These are phyloP conservation scores for Cephus rjabovi DNA, from an alignment of 2,888 invertebrate species.

Conservation along the genomic window DNA sequence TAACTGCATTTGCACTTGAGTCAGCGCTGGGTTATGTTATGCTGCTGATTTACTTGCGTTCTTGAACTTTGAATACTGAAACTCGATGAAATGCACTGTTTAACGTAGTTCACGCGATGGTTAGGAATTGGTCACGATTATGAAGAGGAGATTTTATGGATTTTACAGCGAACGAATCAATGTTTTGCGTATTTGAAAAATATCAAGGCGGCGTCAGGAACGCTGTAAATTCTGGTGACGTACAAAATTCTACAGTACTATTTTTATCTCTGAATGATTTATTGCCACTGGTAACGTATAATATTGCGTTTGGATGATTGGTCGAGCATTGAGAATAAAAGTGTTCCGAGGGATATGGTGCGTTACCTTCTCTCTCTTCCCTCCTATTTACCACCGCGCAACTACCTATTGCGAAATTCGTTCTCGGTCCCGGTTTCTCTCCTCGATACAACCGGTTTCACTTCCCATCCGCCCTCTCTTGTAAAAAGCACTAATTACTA, in stretches of 20 bases:
- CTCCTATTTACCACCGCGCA: slow-evolving; percentile 22
- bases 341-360: neutral
- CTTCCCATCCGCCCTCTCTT: slow-evolving; percentile 20
- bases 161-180: neutral
- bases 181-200: neutral
- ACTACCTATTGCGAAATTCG: slow-evolving; percentile 17
- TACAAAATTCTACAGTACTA: neutral
- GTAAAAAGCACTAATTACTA: slow-evolving; percentile 33
- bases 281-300: neutral
- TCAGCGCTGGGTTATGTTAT: neutral
- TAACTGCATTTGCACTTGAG: neutral
- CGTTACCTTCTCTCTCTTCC: slow-evolving; percentile 9
- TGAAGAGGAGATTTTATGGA: neutral
- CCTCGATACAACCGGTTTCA: neutral
- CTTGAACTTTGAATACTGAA: neutral
- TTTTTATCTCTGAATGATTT: neutral
- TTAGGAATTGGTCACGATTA: neutral
- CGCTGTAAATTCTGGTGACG: neutral
- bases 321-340: neutral
- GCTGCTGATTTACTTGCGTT: neutral
- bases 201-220: neutral
- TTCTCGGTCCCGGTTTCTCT: neutral
- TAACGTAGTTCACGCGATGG: neutral
- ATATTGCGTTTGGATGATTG: neutral
- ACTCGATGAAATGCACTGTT: neutral